phyloP scores from a whole-genome alignment of 2,113 vertebrate species.

The Sigmodon hispidus region DNA sequence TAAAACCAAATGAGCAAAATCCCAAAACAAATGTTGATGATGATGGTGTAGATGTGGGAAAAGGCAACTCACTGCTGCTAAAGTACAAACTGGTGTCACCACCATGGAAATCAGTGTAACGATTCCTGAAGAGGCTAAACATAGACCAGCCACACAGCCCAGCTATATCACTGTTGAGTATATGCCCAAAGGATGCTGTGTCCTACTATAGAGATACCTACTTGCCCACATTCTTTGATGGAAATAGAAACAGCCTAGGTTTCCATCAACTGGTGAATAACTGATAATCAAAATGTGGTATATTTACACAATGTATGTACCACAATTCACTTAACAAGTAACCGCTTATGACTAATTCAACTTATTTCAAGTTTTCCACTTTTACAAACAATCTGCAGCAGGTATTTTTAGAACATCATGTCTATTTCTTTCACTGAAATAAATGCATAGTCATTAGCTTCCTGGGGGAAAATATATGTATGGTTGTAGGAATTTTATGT shows the following conservation, averaged over 20 bases:
- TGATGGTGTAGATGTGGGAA: no score
- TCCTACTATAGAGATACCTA: not conserved
- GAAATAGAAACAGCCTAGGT: not conserved
- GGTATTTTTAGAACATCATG: not conserved
- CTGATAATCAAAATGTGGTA: not conserved
- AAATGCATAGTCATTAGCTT: constrained; percentile 4
- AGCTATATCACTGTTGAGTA: not conserved
- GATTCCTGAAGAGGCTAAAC: not conserved
- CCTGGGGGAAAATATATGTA: not conserved
- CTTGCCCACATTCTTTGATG: not conserved
- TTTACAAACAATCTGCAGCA: not conserved
- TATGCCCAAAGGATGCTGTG: not conserved
- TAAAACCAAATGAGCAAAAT: not conserved
- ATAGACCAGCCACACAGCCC: not conserved
- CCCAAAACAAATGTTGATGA: not conserved
- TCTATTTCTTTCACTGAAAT: not conserved
- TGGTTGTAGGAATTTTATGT: not conserved
- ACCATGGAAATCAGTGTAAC: not conserved
- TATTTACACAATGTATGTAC: not conserved
- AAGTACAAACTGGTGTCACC: not conserved
- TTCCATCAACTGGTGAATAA: not conserved
- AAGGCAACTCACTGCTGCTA: not conserved
- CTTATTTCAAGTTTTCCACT: constrained; percentile 25
- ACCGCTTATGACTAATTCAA: not conserved
- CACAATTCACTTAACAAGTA: not conserved